phyloP scores from a whole-genome alignment of 1,140 invertebrate genomes.

The Lasaia peninsularis region DNA sequence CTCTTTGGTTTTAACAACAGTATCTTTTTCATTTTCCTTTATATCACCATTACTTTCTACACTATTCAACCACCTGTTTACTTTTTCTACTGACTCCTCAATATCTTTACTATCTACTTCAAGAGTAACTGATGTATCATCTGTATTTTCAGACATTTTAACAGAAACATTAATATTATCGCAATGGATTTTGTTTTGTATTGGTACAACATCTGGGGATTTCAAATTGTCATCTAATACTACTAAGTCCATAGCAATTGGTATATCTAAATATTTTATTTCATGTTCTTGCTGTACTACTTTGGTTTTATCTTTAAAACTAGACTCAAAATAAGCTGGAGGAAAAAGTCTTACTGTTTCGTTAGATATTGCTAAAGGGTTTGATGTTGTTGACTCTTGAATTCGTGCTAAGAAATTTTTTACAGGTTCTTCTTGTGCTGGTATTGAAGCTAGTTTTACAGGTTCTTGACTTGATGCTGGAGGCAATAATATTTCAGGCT shows the following conservation, averaged over 20 bases:
- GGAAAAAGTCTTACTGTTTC: constrained; percentile 1
- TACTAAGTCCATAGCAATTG: neutral
- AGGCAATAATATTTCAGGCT: neutral
- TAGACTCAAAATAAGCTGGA: neutral
- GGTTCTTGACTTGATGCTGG: neutral
- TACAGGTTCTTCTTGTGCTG: no score
- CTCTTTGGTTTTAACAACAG: neutral
- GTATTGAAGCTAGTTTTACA: no score
- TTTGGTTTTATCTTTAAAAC: neutral
- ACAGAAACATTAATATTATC: neutral
- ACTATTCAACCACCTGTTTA: neutral
- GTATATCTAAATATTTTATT: neutral
- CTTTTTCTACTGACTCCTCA: neutral
- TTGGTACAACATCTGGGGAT: neutral
- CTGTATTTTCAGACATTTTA: neutral
- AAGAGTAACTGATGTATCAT: neutral
- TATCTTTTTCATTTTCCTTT: neutral
- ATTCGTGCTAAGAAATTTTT: no score
- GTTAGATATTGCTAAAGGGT: no score
- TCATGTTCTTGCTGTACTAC: neutral
- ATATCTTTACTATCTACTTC: neutral
- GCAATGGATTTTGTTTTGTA: neutral
- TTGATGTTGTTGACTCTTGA: no score
- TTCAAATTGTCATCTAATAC: neutral
- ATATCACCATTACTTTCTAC: neutral